Evolutionary conservation across 2,888 invertebrate species (phyloP).

Genomic region (Hyppa rectilinea): DNA sequence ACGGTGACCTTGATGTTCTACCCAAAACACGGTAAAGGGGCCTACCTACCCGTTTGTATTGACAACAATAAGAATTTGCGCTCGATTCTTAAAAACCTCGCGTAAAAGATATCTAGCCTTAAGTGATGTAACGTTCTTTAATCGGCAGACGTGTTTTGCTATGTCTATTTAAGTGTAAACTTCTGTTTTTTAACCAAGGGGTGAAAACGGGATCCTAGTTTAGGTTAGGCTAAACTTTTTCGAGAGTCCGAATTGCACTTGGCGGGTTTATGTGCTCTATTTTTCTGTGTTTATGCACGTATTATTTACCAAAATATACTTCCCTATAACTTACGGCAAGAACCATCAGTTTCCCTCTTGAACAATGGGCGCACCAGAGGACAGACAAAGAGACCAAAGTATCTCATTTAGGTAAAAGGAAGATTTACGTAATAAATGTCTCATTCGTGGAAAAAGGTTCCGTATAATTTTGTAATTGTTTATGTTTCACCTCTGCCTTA

Average conservation of each 20-base stretch:
- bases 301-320: not conserved
- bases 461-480: conserved; percentile 31
- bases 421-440: not conserved
- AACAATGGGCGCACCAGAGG: not conserved
- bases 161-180: not conserved
- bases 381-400: not conserved
- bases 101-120: conserved; percentile 1
- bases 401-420: not conserved
- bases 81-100: conserved; percentile 4
- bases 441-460: not conserved
- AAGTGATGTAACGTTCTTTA: not conserved
- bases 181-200: not conserved
- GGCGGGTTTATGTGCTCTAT: too few relatives aligned
- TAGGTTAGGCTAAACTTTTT: not conserved
- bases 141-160: not conserved
- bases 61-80: not conserved
- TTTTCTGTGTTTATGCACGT: not conserved
- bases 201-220: too few relatives aligned
- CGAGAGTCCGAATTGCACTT: not conserved
- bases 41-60: conserved; percentile 19
- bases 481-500: conserved; percentile 39
- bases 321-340: not conserved
- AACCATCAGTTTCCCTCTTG: not conserved
- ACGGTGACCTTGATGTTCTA: conserved; percentile 19
- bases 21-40: conserved; percentile 9